Evolutionary conservation across 2,797 vertebrate genomes (phyloP).

Genomic region (Aulostomus chinensis): DNA sequence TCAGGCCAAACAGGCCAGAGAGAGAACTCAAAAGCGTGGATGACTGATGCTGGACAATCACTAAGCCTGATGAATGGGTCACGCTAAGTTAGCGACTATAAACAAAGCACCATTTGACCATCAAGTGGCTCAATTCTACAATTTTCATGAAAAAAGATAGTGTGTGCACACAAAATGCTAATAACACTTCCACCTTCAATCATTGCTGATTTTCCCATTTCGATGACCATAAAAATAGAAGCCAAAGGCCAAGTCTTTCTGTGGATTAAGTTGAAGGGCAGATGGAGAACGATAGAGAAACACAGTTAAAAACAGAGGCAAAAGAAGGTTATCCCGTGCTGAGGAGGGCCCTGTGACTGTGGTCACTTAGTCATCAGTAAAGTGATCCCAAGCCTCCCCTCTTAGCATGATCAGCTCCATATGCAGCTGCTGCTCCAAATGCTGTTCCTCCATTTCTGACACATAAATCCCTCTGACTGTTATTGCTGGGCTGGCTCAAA

Average conservation of each 20-base stretch:
- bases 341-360: conserved; percentile 45
- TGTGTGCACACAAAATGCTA: background rate
- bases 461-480: conserved; percentile 75
- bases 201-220: conserved; percentile 11
- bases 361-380: conserved; percentile 79
- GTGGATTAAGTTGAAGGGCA: too few species aligned
- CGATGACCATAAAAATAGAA: conserved; percentile 40
- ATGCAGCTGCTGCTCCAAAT: conserved; percentile 54
- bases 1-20: conserved; percentile 33
- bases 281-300: conserved; percentile 18
- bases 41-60: conserved; percentile 72
- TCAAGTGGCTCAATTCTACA: conserved; percentile 41
- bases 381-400: conserved; percentile 57
- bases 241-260: conserved; percentile 11
- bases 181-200: too few species aligned
- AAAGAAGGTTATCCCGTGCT: conserved; percentile 47
- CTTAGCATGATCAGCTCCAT: conserved; percentile 73
- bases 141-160: conserved; percentile 42
- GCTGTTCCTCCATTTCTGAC: conserved; percentile 47
- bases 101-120: conserved; percentile 63
- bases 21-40: conserved; percentile 49
- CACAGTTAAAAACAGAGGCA: conserved; percentile 17
- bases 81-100: conserved; percentile 63
- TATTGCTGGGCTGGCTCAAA: conserved; percentile 70
- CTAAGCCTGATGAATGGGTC: conserved; percentile 67